Evolutionary conservation across 2,888 invertebrate species (phyloP), one percentile per base, ranked within the genome.

Genomic region (Lepidocyrtinus sp.): DNA sequence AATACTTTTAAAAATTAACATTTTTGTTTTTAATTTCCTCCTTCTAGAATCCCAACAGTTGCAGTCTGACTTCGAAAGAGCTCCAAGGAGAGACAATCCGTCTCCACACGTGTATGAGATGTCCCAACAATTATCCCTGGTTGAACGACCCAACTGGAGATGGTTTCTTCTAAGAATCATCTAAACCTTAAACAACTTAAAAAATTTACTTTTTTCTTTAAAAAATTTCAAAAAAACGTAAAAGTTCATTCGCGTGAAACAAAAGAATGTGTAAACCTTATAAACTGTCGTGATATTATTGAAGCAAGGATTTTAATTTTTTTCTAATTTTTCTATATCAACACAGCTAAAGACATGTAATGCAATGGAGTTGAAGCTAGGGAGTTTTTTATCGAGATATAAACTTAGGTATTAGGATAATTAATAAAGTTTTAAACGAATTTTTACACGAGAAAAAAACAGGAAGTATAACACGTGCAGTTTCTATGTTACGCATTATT

Each of bases 111-210:
- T 97, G 97, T 90, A 93, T 96, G 87, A 92, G 96, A 89, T 97
- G 97, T 90, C 97, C 97, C 87, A 94, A 94, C 90, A 96, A 96
- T 90, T 97, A 96, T 91, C 97, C 97, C 87, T 97, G 97, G 97
- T 89, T 96, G 88, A 95, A 95, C 89, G 96, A 97, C 90, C 96
- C 96, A 83, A 94, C 94, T 87, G 95, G 95, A n/a, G 95, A 95
- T 88, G 95, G 94, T 90, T 95, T 94, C 92, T 95, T 94, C 92
- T 96, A 94, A 12, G 36, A 50, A 21, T 55, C 25, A 68, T 3
- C n/a, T 24, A 36, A 1, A 19, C 59, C 22, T 59, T 59, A n/a
- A n/a, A n/a, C n/a, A n/a, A n/a, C 22, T 59, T 21, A 59, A 59
- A 59, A 59, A n/a, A 59, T 21, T 59, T 59, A 59, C 59, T 59